These are phyloP conservation scores for Brotula barbata DNA, from an alignment of 2,797 vertebrate species.

Conservation along the genomic window DNA sequence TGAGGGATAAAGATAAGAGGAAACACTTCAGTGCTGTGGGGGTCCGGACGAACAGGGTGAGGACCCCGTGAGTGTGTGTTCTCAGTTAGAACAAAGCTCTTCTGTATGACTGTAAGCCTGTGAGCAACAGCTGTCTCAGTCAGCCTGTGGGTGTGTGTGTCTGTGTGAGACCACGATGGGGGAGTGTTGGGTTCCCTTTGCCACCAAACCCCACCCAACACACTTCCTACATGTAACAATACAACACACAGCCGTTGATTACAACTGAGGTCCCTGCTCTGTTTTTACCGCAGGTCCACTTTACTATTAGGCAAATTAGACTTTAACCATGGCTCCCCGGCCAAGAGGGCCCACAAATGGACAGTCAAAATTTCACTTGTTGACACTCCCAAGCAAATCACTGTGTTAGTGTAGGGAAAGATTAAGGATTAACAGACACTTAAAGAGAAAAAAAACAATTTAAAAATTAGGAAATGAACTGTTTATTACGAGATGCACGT, in stretches of 20 bases:
- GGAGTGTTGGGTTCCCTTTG: constrained; percentile 14
- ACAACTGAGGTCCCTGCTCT: too few species aligned
- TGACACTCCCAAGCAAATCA: too few species aligned
- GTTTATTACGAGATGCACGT: too few species aligned
- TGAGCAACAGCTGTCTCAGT: constrained; percentile 77
- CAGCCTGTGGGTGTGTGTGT: constrained; percentile 40
- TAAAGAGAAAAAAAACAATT: too few species aligned
- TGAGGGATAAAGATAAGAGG: constrained; percentile 59
- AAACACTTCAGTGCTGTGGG: constrained; percentile 50
- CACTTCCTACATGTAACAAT: constrained; percentile 34
- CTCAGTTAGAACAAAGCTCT: constrained; percentile 69
- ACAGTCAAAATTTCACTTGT: too few species aligned
- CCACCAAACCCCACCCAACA: constrained; percentile 54
- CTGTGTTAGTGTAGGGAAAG: too few species aligned
- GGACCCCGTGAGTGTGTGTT: constrained; percentile 39
- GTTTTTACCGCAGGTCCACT: too few species aligned
- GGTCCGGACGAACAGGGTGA: constrained; percentile 46
- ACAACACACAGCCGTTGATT: neutral
- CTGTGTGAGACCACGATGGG: constrained; percentile 7
- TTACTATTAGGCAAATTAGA: too few species aligned
- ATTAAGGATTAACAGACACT: too few species aligned
- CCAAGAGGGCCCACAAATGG: too few species aligned
- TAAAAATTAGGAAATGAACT: too few species aligned
- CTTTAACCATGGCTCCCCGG: too few species aligned
- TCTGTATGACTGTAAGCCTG: constrained; percentile 70